A percentile compares a stretch with the other conserved stretches of the same genome.
Conservation (phyloP, 2,888 invertebrate species). For the Yponomeuta evonymella region DNA sequence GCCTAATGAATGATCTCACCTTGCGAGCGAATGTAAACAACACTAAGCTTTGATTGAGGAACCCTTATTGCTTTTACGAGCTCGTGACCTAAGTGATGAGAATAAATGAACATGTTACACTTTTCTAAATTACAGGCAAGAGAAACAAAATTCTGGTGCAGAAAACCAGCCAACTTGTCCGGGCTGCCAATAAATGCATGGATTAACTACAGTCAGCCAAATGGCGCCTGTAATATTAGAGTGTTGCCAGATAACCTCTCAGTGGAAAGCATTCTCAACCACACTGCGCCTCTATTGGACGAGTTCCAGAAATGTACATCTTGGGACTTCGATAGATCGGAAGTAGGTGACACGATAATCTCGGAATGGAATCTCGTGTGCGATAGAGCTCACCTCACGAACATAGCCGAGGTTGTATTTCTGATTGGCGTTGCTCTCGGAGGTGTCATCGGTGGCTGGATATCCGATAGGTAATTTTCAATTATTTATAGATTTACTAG, state of each 20-base stretch:
- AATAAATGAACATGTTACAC: slow-evolving; percentile 2
- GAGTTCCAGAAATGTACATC: slow-evolving; percentile 69
- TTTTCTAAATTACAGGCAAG: slow-evolving; percentile 68
- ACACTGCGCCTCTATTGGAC: slow-evolving; percentile 52
- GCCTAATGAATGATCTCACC: slow-evolving; percentile 1
- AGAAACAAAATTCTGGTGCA: slow-evolving; percentile 82
- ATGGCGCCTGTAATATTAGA: slow-evolving; percentile 75
- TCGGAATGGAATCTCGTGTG: slow-evolving; percentile 88
- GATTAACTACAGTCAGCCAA: slow-evolving; percentile 81
- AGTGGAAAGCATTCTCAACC: slow-evolving; percentile 51
- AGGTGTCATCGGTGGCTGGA: slow-evolving; percentile 85
- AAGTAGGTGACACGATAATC: slow-evolving; percentile 80
- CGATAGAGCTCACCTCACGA: slow-evolving; percentile 80
- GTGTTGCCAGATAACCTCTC: slow-evolving; percentile 55
- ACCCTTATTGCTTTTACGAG: not conserved
- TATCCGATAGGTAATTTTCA: slow-evolving; percentile 80
- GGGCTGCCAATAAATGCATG: slow-evolving; percentile 74
- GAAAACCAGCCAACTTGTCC: slow-evolving; percentile 74
- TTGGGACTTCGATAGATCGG: slow-evolving; percentile 78
- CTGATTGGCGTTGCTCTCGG: slow-evolving; percentile 85
- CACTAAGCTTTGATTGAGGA: not conserved
- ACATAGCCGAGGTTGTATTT: slow-evolving; percentile 86
- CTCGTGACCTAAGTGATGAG: not conserved
- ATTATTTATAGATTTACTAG: not conserved
- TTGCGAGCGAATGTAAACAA: not conserved